phyloP scores from a whole-genome alignment of 2,888 invertebrate genomes.

The Microdon myrmicae region DNA sequence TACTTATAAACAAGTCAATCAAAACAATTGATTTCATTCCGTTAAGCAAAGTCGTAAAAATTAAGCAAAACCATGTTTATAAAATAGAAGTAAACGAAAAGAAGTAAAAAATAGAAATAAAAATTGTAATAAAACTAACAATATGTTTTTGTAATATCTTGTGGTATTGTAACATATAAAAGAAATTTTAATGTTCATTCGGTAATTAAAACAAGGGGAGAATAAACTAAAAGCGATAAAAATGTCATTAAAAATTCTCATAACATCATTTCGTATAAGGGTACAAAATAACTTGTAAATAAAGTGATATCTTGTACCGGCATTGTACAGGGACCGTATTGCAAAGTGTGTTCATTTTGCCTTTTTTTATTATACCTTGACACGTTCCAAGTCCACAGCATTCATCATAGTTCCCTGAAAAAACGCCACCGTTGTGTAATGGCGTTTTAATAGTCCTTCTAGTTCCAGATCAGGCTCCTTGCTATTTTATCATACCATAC shows the following conservation, averaged over 20 bases:
- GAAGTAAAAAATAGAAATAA: not conserved
- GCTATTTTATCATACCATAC: constrained; percentile 73
- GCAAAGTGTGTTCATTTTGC: constrained; percentile 65
- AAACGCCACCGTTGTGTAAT: constrained; percentile 99
- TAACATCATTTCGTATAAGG: constrained; percentile 9
- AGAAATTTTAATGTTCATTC: too few relatives aligned
- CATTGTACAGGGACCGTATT: too few relatives aligned
- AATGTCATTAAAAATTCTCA: constrained; percentile 9
- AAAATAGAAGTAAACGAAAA: constrained; percentile 10
- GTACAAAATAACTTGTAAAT: constrained; percentile 24
- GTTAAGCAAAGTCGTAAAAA: constrained; percentile 34
- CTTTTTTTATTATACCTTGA: constrained; percentile 82
- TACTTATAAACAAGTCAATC: constrained; percentile 34
- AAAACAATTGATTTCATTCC: constrained; percentile 43
- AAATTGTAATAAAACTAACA: constrained; percentile 17
- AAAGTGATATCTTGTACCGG: constrained; percentile 34
- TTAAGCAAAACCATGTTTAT: constrained; percentile 17
- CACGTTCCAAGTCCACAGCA: constrained; percentile 99
- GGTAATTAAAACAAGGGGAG: not conserved
- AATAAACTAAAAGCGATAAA: constrained; percentile 2
- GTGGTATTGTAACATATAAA: not conserved
- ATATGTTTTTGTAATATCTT: too few relatives aligned
- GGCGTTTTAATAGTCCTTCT: constrained; percentile 99
- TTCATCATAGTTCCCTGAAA: constrained; percentile 99
- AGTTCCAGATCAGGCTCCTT: constrained; percentile 99